phyloP scores from a whole-genome alignment of 2,797 vertebrate genomes.

The Pelodytes ibericus region DNA sequence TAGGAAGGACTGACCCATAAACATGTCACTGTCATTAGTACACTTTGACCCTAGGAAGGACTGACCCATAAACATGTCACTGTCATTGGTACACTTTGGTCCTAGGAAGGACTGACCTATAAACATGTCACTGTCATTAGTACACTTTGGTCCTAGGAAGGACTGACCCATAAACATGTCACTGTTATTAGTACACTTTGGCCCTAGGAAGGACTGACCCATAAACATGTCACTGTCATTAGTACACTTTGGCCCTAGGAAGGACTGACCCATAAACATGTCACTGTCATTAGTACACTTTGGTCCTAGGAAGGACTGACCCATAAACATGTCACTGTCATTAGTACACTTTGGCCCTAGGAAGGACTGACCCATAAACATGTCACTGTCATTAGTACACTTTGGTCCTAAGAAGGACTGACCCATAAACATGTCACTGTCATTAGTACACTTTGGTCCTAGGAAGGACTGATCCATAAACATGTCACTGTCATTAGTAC shows the following conservation, averaged over 20 bases:
- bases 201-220: not conserved
- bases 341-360: not conserved
- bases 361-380: not conserved
- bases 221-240: not conserved
- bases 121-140: not conserved
- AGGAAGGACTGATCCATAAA: not conserved
- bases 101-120: not conserved
- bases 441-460: not conserved
- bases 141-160: not conserved
- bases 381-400: not conserved
- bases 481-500: not conserved
- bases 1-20: not conserved
- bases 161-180: not conserved
- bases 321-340: not conserved
- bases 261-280: not conserved
- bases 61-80: not conserved
- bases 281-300: too few species aligned
- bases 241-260: not conserved
- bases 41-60: not conserved
- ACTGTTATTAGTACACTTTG: not conserved
- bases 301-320: not conserved
- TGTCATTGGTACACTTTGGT: not conserved
- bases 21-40: not conserved
- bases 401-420: not conserved
- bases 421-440: not conserved